phyloP scores from a whole-genome alignment of 2,888 invertebrate genomes.

The Cephus nigrinus region DNA sequence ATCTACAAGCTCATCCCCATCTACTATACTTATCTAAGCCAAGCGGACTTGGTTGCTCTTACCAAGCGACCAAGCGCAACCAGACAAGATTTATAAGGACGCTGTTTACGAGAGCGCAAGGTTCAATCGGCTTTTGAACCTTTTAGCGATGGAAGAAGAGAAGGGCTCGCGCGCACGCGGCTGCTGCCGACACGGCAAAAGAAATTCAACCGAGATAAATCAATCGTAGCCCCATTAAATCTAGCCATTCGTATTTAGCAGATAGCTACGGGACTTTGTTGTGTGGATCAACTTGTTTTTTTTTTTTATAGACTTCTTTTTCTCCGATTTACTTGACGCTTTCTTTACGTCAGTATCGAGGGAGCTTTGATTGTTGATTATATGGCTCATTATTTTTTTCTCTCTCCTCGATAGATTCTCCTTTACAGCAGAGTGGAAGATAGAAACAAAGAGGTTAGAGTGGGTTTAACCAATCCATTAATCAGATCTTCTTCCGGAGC shows the following conservation, averaged over 20 bases:
- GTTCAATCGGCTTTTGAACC: conserved; percentile 18
- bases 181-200: neutral
- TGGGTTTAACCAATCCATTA: too few species aligned
- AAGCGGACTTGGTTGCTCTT: neutral
- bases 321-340: neutral
- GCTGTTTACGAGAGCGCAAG: conserved; percentile 18
- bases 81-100: conserved; percentile 37
- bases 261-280: neutral
- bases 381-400: too few species aligned
- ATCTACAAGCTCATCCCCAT: neutral
- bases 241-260: neutral
- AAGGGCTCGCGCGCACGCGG: too few species aligned
- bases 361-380: too few species aligned
- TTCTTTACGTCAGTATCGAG: too few species aligned
- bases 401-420: too few species aligned
- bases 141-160: conserved; percentile 5
- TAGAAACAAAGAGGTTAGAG: too few species aligned
- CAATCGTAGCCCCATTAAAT: neutral
- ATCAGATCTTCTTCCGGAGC: too few species aligned
- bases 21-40: neutral
- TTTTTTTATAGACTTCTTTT: neutral
- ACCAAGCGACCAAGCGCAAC: neutral
- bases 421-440: too few species aligned
- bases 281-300: too few species aligned
- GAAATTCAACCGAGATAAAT: neutral